These are phyloP conservation scores for Willowsia nigromaculata DNA, from an alignment of 2,888 invertebrate genomes.

Conservation along the genomic window DNA sequence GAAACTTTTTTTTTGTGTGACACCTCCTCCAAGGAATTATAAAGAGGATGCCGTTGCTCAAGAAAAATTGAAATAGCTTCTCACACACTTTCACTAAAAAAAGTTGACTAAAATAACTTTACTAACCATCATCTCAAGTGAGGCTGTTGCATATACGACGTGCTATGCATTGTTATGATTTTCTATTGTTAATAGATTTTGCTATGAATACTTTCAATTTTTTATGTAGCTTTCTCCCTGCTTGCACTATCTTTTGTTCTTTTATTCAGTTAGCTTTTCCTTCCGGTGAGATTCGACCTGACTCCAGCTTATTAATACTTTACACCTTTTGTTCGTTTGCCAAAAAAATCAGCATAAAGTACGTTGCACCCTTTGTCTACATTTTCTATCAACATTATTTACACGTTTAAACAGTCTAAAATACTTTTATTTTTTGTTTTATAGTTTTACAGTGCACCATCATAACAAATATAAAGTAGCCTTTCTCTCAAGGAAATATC, in stretches of 20 bases:
- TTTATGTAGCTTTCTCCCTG: not conserved
- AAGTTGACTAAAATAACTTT: not conserved
- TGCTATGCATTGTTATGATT: conserved; percentile 5
- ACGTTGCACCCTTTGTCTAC: not conserved
- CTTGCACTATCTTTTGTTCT: not conserved
- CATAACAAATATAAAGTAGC: not conserved
- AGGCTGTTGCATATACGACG: not conserved
- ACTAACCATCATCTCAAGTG: not conserved
- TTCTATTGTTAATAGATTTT: conserved; percentile 14
- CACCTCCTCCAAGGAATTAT: not conserved
- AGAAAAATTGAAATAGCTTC: not conserved
- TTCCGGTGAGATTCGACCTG: not conserved
- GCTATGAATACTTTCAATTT: conserved; percentile 21
- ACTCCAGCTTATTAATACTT: not conserved
- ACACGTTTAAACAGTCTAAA: not conserved
- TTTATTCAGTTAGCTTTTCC: not conserved
- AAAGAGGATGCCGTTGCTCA: not conserved
- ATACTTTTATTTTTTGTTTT: no score
- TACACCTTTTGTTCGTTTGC: not conserved
- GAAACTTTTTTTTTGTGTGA: not conserved
- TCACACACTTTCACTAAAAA: not conserved
- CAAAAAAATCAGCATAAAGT: not conserved
- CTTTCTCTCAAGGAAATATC: not conserved
- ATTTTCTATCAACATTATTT: not conserved
- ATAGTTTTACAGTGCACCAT: not conserved